These are phyloP conservation scores for Myrmecophaga tridactyla DNA, from an alignment of 2,113 vertebrate species.

Conservation along the genomic window DNA sequence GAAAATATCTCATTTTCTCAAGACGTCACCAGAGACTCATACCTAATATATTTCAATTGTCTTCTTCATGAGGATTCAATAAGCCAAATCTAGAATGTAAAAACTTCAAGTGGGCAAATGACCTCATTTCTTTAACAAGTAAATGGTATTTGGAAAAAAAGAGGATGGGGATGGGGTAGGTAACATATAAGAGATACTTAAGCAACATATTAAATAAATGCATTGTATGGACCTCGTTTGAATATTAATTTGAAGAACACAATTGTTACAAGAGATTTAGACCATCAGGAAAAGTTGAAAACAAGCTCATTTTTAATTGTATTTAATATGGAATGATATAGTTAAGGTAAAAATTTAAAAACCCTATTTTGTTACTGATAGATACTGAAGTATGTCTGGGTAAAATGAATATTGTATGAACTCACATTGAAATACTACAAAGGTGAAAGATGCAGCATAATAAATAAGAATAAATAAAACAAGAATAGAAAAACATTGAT, in stretches of 20 bases:
- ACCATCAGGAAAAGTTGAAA: not conserved
- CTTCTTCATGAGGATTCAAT: not conserved
- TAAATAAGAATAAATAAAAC: not conserved
- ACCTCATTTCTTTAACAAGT: not conserved
- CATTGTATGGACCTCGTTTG: not conserved
- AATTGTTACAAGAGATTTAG: not conserved
- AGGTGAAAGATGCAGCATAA: not conserved
- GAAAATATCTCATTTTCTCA: not conserved
- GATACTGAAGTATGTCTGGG: not conserved
- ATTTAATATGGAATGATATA: not conserved
- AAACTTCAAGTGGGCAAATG: not conserved
- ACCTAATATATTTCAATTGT: not conserved
- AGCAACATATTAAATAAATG: not conserved
- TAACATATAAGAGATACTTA: not conserved
- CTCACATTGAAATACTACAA: not conserved
- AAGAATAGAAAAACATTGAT: not conserved
- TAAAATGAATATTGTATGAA: not conserved
- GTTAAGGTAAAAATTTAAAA: not conserved
- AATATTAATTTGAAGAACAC: not conserved
- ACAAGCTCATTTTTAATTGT: not conserved
- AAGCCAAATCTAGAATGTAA: not conserved
- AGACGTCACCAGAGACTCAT: not conserved
- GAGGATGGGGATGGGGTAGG: not conserved
- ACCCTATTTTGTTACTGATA: not conserved
- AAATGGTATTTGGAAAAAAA: not conserved